These are phyloP conservation scores for Fragum sueziense DNA, from an alignment of 2,888 invertebrate genomes.

Conservation along the genomic window DNA sequence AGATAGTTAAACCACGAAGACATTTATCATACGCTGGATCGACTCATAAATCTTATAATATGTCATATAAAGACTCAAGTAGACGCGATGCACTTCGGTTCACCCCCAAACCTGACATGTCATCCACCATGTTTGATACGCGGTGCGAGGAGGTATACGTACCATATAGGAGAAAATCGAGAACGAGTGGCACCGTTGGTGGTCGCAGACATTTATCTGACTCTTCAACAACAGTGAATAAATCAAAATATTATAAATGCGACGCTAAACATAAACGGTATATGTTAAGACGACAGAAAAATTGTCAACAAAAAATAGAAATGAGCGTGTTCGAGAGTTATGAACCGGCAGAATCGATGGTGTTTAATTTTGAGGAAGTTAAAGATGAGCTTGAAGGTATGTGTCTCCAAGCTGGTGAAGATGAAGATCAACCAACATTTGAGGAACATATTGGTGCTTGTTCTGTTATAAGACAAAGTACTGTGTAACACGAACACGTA, in stretches of 20 bases:
- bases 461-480: constrained; percentile 9
- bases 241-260: neutral
- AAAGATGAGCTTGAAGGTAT: neutral
- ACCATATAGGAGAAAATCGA: constrained; percentile 4
- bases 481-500: neutral
- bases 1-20: neutral
- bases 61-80: neutral
- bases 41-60: neutral
- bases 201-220: neutral
- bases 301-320: neutral
- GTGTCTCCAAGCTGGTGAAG: neutral
- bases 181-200: neutral
- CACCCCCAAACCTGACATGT: neutral
- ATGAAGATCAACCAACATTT: neutral
- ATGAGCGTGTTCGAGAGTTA: constrained; percentile 15
- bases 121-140: constrained; percentile 11
- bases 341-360: neutral
- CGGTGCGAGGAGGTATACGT: neutral
- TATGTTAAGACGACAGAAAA: neutral
- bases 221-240: constrained; percentile 2
- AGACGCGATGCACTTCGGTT: neutral
- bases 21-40: neutral
- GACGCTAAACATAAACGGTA: constrained; percentile 14
- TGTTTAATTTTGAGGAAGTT: constrained; percentile 6
- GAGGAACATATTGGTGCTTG: constrained; percentile 18